Evolutionary conservation across 1,140 invertebrate genomes (phyloP), one percentile per base, ranked within the genome.

Genomic region (Bombus consobrinus): DNA sequence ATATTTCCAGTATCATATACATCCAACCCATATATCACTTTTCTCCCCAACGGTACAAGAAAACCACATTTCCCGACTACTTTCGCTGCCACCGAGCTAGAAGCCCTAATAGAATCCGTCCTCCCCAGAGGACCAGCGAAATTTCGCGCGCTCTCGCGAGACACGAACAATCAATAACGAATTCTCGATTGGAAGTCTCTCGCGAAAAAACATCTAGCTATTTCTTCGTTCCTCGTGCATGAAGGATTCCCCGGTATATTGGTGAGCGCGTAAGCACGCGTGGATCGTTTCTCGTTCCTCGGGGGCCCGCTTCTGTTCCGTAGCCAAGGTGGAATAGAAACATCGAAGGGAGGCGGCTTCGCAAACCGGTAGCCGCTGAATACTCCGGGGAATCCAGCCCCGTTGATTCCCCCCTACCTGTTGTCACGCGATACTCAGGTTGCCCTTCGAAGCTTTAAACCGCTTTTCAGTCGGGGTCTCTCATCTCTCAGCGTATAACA

Each of bases 341-440:
- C 72, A 73, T 80, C 53, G 79, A 81, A 91, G 89, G 59, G 64
- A 82, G 39, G 41, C 10, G 10, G 32, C 10, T 39, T 66, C 41
- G 53, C 39, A 87, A 91, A 92, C 87, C 86, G 90, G 91, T 91
- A 91, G 90, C 90, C 41, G 37, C 5, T 75, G 57, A 88, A 89
- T 90, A 66, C 89, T 86, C 76, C 75, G 28, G 87, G 64, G 81
- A 87, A 89, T 88, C 83, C 90, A 76, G 81, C 75, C 53, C 47
- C 71, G 75, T 66, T 62, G 78, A 81, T 84, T 72, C 64, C n/a
- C 74, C 75, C 75, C 85, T 91, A 92, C 90, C 91, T 91, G 91
- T 92, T 92, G 91, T 92, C 86, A 92, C 87, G 83, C 85, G 89
- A 92, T 92, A 92, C 83, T 84, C 90, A 64, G 59, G 73, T 86